These are phyloP conservation scores for Epinotia bilunana DNA, from an alignment of 2,888 invertebrate species.

Conservation along the genomic window DNA sequence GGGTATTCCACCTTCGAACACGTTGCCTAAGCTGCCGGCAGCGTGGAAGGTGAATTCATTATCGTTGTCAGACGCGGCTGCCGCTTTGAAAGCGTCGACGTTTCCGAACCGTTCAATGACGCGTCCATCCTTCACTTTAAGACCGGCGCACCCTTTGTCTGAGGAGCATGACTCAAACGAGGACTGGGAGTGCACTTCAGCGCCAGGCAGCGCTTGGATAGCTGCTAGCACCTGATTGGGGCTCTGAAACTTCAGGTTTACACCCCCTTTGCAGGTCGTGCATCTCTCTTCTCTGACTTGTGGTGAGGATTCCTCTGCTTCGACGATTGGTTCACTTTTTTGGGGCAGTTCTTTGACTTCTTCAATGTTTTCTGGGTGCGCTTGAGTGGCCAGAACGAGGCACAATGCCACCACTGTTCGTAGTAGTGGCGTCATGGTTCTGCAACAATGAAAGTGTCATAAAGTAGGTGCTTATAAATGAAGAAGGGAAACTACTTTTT, in stretches of 20 bases:
- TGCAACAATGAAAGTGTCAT: constrained; percentile 64
- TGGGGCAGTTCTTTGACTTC: constrained; percentile 69
- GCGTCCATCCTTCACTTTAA: constrained; percentile 78
- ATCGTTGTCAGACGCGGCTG: constrained; percentile 61
- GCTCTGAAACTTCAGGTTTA: constrained; percentile 61
- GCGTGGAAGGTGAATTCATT: constrained; percentile 75
- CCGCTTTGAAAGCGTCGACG: constrained; percentile 69
- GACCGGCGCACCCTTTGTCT: constrained; percentile 77
- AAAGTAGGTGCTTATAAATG: not conserved
- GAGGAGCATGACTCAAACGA: constrained; percentile 75
- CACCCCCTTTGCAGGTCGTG: constrained; percentile 61
- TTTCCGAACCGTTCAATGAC: constrained; percentile 75
- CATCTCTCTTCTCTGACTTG: constrained; percentile 70
- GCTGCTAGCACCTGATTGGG: constrained; percentile 66
- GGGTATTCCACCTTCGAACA: constrained; percentile 64
- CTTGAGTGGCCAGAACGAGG: constrained; percentile 65
- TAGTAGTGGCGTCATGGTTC: constrained; percentile 80
- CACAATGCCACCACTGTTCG: constrained; percentile 72
- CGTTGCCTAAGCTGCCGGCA: constrained; percentile 61
- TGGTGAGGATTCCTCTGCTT: constrained; percentile 67
- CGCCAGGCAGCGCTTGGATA: constrained; percentile 64
- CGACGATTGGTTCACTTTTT: constrained; percentile 62
- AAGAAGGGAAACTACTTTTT: no score
- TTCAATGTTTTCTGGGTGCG: constrained; percentile 70
- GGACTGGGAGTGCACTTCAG: constrained; percentile 74